These are phyloP conservation scores for Cossypha caffra DNA, from an alignment of 2,797 vertebrate species.

Conservation along the genomic window DNA sequence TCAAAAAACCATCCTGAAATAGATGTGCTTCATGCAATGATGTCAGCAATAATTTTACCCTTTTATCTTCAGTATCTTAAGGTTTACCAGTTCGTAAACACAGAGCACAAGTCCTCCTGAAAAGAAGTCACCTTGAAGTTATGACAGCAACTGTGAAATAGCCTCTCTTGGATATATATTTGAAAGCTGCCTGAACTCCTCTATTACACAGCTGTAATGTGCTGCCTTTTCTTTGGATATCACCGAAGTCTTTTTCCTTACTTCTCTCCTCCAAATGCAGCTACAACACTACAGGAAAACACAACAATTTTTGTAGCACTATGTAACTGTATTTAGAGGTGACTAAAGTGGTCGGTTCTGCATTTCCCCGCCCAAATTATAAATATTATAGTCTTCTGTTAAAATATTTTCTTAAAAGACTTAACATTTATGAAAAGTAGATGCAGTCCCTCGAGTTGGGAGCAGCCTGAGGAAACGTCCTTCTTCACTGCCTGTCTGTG, in stretches of 20 bases:
- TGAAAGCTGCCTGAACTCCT: background rate
- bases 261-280: background rate
- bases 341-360: background rate
- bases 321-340: background rate
- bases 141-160: background rate
- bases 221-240: background rate
- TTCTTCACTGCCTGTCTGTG: background rate
- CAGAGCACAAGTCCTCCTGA: background rate
- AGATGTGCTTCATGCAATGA: background rate
- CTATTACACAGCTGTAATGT: background rate
- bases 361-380: fast-evolving
- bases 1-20: background rate
- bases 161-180: background rate
- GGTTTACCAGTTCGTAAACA: background rate
- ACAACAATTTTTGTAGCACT: background rate
- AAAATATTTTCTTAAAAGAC: background rate
- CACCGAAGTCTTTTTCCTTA: background rate
- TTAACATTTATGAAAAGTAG: background rate
- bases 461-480: background rate
- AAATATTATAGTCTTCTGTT: background rate
- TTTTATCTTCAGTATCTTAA: background rate
- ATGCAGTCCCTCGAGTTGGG: fast-evolving
- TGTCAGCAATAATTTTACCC: background rate
- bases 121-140: background rate
- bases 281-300: background rate